phyloP scores from a whole-genome alignment of 2,888 invertebrate genomes.

The Apoda limacodes region DNA sequence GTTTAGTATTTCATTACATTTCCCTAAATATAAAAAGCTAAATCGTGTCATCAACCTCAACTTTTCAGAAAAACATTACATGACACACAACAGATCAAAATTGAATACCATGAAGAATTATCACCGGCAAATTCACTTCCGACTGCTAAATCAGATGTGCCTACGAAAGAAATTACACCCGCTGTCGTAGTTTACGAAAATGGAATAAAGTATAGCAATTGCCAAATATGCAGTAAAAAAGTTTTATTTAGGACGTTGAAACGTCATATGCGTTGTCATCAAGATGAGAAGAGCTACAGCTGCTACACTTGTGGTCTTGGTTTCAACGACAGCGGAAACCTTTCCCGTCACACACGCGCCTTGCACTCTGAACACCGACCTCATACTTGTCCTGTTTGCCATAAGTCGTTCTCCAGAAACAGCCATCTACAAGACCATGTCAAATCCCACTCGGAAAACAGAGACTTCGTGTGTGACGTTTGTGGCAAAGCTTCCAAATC shows the following conservation, averaged over 20 bases:
- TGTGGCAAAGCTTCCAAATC: slow-evolving; percentile 69
- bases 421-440: slow-evolving; percentile 61
- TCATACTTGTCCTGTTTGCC: slow-evolving; percentile 56
- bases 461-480: slow-evolving; percentile 62
- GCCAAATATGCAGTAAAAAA: slow-evolving; percentile 45
- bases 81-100: slow-evolving; percentile 9
- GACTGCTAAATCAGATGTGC: no score
- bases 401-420: slow-evolving; percentile 54
- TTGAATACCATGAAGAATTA: no score
- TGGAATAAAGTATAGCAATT: slow-evolving; percentile 31
- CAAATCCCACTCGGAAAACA: slow-evolving; percentile 46
- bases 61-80: slow-evolving; percentile 25
- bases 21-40: not conserved
- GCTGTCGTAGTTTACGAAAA: slow-evolving; percentile 17
- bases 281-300: slow-evolving; percentile 37
- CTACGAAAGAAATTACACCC: no score
- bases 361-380: slow-evolving; percentile 57
- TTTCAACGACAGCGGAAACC: slow-evolving; percentile 56
- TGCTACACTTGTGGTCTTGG: slow-evolving; percentile 66
- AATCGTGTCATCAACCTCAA: no score
- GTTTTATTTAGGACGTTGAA: slow-evolving; percentile 37
- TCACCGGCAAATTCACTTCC: no score
- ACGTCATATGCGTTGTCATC: slow-evolving; percentile 44
- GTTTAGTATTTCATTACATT: not conserved
- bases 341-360: slow-evolving; percentile 61